Conservation (phyloP, 2,797 vertebrate genomes). For the Ammospiza maritima region DNA sequence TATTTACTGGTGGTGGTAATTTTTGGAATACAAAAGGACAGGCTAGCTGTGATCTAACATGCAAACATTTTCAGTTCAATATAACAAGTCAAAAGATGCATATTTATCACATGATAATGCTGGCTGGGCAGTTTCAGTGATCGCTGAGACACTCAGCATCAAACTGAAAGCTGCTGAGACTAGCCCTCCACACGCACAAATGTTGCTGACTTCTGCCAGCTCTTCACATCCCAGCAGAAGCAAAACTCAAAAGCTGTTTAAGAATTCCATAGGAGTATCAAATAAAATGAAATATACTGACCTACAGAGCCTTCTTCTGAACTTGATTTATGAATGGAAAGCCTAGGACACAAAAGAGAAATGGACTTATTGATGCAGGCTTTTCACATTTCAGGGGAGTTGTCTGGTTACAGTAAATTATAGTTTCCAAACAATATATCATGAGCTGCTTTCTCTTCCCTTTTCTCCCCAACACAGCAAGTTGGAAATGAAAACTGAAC, state of each 20-base stretch:
- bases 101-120: background rate
- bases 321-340: slow-evolving; percentile 93
- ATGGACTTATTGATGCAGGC: slow-evolving; percentile 37
- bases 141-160: background rate
- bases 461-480: slow-evolving; percentile 18
- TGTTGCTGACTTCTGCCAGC: background rate
- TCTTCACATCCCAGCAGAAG: background rate
- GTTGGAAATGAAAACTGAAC: slow-evolving; percentile 20
- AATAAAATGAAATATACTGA: slow-evolving; percentile 76
- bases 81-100: background rate
- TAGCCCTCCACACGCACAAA: background rate
- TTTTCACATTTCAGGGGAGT: slow-evolving; percentile 30
- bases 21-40: background rate
- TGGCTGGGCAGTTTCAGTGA: background rate
- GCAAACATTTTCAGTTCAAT: background rate
- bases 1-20: background rate
- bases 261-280: slow-evolving; percentile 26
- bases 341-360: slow-evolving; percentile 76
- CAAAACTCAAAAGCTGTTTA: slow-evolving; percentile 17
- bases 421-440: slow-evolving; percentile 39
- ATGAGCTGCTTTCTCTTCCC: slow-evolving; percentile 19
- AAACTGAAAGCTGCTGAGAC: background rate
- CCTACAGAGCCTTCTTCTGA: slow-evolving; percentile 95
- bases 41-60: background rate
- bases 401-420: slow-evolving; percentile 55